Base-by-base conservation (phyloP, 1,140 invertebrate species). In the Gryllus bimaculatus region DNA sequence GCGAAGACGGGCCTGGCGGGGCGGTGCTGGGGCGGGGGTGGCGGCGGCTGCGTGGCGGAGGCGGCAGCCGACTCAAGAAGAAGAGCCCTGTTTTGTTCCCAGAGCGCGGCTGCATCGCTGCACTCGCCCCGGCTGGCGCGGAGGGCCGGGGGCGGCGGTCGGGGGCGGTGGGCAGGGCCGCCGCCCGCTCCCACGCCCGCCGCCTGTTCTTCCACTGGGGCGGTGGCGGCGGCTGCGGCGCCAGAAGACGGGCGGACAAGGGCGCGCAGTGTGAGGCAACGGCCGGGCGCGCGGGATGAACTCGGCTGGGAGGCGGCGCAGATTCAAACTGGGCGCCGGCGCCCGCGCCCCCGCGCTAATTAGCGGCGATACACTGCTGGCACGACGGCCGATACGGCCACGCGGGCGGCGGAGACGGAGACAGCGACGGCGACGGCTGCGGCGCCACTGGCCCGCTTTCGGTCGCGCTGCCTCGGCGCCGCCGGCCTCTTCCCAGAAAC, bases 221-320 rank as follows among this genome's bases (percentile, higher is more conserved):
- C 54, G 78, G 26, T 26, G 74, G 48, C 73, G 78, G 66, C 26
- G 73, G 47, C 15, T 15, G n/a, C 21, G 20, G 48, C 48, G 80
- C 54, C 79, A 77, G 77, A 79, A 79, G 20, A 12, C 47, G 77
- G 47, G 74, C 77, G 74, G 78, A 39, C 26, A 79, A 81, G 78
- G 75, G 80, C 26, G 76, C 75, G 49, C 76, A 74, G 78, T 76
- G 75, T 78, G 54, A 47, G 10, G 20, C 47, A 20, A n/a, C 20
- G 12, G 20, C n/a, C 21, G 74, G 10, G 74, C n/a, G 12, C 21
- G 47, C 47, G 77, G 15, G 48, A 21, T 8, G 77, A 20, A 6
- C 10, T 3, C 12, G 74, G 74, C 74, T 10, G 20, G 12, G 74
- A 26, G 21, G 74, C 20, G 47, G 20, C 78, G 54, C 74, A 66